Evolutionary conservation across 2,797 vertebrate species (phyloP).

Genomic region (Epinephelus coioides): DNA sequence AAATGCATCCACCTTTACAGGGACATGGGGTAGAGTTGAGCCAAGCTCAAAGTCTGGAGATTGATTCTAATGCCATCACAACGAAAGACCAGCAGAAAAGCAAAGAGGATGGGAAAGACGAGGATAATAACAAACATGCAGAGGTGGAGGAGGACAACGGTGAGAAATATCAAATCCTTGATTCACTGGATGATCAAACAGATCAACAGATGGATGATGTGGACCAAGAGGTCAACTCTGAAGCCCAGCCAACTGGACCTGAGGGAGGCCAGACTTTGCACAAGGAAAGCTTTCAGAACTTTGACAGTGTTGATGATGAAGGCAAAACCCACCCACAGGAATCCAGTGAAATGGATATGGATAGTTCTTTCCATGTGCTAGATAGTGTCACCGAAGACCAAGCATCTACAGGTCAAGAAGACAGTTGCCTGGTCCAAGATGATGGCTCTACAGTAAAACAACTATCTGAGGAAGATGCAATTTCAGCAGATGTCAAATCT

Average conservation of each 20-base stretch:
- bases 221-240: not conserved
- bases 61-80: not conserved
- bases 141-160: not conserved
- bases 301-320: conserved; percentile 21
- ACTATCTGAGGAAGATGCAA: not conserved
- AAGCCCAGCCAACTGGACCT: not conserved
- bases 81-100: not conserved
- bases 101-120: not conserved
- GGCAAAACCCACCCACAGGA: not conserved
- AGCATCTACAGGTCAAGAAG: not conserved
- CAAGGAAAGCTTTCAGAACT: conserved; percentile 19
- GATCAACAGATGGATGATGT: conserved; percentile 18
- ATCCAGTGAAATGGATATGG: not conserved
- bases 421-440: not conserved
- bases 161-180: conserved; percentile 24
- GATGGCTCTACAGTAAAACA: not conserved
- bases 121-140: not conserved
- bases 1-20: conserved; percentile 37
- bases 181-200: conserved; percentile 30
- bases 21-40: not conserved
- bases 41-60: conserved; percentile 18
- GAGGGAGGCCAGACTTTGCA: not conserved
- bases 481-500: not conserved
- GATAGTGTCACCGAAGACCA: conserved; percentile 18
- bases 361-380: conserved; percentile 3